These are phyloP conservation scores for Cavia aperea DNA, from an alignment of 2,113 vertebrate genomes.

Conservation along the genomic window DNA sequence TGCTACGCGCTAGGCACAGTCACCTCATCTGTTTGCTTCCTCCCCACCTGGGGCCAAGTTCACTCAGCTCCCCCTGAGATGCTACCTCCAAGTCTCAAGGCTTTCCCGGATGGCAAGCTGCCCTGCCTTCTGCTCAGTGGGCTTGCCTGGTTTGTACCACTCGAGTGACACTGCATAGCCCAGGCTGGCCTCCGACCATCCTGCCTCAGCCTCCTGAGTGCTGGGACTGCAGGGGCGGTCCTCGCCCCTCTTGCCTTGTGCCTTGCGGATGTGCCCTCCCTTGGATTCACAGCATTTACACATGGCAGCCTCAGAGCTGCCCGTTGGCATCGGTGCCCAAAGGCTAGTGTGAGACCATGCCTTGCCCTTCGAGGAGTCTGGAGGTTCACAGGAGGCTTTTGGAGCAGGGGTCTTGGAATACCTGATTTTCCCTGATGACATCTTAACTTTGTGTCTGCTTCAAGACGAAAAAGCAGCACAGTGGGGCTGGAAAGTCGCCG, in stretches of 20 bases:
- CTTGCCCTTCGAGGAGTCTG: neutral
- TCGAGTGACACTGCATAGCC: neutral
- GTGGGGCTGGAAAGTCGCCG: neutral
- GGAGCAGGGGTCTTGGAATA: neutral
- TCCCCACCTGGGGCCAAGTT: neutral
- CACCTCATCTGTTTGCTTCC: neutral
- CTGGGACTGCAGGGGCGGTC: neutral
- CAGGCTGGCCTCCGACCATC: neutral
- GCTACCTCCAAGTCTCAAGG: neutral
- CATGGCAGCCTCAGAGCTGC: neutral
- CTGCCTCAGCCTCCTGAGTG: neutral
- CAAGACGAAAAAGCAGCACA: neutral
- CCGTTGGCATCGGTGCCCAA: neutral
- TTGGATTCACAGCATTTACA: neutral
- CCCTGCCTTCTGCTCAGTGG: neutral
- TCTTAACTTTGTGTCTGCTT: neutral
- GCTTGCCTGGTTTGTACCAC: neutral
- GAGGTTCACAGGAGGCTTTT: neutral
- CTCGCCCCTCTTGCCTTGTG: neutral
- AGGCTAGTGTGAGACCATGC: neutral
- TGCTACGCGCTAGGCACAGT: neutral
- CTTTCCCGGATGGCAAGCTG: neutral
- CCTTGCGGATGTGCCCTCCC: neutral
- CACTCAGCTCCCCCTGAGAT: neutral
- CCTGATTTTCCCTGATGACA: neutral